These are phyloP conservation scores for Meteorus colon DNA, from an alignment of 2,888 invertebrate species.

Conservation along the genomic window DNA sequence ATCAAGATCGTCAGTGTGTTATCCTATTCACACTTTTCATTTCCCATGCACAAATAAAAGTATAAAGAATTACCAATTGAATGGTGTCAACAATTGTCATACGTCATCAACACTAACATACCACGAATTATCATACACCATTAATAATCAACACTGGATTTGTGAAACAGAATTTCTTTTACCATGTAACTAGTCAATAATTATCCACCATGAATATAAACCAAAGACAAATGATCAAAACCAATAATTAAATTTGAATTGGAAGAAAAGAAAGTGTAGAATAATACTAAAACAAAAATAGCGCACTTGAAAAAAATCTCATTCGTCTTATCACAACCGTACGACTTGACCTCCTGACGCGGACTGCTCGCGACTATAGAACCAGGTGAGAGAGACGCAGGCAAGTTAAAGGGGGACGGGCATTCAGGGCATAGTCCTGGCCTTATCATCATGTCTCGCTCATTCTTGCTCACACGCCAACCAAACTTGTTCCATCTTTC, in stretches of 20 bases:
- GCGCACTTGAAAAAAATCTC: conserved; percentile 18
- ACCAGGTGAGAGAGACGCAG: conserved; percentile 53
- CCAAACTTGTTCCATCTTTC: conserved; percentile 8
- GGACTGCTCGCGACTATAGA: conserved; percentile 47
- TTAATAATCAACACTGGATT: too few species aligned
- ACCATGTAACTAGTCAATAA: too few species aligned
- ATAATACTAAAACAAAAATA: not conserved
- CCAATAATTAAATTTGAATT: not conserved
- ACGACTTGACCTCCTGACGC: conserved; percentile 45
- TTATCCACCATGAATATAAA: too few species aligned
- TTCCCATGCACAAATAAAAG: too few species aligned
- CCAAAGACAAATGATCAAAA: not conserved
- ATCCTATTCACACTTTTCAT: too few species aligned
- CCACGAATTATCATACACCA: too few species aligned
- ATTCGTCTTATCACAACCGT: conserved; percentile 28
- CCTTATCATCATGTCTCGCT: conserved; percentile 17
- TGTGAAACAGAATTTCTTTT: too few species aligned
- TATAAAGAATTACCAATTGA: too few species aligned
- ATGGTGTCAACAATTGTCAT: too few species aligned
- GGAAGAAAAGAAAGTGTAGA: not conserved
- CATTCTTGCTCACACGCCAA: not conserved
- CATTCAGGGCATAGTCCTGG: conserved; percentile 26
- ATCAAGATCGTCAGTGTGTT: too few species aligned
- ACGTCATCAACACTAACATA: too few species aligned
- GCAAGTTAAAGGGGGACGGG: conserved; percentile 59